Conservation (phyloP, 2,888 invertebrate species). For the Polyploca ridens region DNA sequence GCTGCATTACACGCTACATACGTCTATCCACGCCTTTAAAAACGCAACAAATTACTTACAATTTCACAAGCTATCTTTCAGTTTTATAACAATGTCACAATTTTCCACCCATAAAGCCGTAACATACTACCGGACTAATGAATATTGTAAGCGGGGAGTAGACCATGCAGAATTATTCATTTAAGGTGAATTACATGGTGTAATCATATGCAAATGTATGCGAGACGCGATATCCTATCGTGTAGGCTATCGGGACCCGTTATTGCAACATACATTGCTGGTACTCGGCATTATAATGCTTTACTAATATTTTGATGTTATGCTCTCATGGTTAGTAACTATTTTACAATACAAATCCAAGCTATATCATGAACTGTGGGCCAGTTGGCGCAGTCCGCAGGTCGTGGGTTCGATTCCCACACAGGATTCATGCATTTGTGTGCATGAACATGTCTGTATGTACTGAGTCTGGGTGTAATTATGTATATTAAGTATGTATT, state of each 20-base stretch:
- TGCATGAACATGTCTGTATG: too few species aligned
- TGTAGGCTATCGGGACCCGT: slow-evolving; percentile 23
- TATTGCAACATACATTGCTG: slow-evolving; percentile 37
- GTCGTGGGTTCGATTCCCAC: too few species aligned
- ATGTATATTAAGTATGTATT: too few species aligned
- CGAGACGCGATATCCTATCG: slow-evolving; percentile 49
- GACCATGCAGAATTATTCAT: slow-evolving; percentile 50
- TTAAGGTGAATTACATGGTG: slow-evolving; percentile 47
- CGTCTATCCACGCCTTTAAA: too few species aligned
- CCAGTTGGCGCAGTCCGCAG: too few species aligned
- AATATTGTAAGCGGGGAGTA: slow-evolving; percentile 32
- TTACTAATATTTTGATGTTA: neutral
- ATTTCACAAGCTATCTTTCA: neutral
- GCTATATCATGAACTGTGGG: too few species aligned
- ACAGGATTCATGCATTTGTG: too few species aligned
- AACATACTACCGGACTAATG: slow-evolving; percentile 26
- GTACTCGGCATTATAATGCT: neutral
- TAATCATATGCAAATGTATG: slow-evolving; percentile 60
- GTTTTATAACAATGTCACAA: neutral
- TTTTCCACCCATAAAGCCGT: slow-evolving; percentile 4
- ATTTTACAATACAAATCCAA: too few species aligned
- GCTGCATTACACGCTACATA: too few species aligned
- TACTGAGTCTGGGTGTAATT: too few species aligned
- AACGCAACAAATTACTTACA: neutral
- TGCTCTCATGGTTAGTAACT: too few species aligned